Evolutionary conservation across 2,113 vertebrate species (phyloP).

Genomic region (Antidorcas marsupialis): DNA sequence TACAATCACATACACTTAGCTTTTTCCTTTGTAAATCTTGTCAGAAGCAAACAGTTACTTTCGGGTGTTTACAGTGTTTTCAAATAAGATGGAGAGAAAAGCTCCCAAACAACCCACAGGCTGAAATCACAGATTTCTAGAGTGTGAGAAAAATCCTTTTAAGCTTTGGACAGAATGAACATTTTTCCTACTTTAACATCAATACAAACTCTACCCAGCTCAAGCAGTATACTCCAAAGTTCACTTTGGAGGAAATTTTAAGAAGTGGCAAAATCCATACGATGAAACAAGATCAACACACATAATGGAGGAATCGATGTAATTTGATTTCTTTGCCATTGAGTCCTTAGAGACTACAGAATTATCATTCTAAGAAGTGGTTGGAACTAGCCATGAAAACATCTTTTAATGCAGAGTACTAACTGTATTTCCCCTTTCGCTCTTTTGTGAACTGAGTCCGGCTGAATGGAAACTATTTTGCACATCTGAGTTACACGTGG

Average conservation of each 20-base stretch:
- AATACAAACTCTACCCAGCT: neutral
- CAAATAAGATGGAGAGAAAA: neutral
- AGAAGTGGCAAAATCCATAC: neutral
- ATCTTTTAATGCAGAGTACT: neutral
- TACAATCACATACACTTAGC: slow-evolving; percentile 48
- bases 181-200: neutral
- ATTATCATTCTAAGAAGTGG: neutral
- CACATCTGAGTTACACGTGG: neutral
- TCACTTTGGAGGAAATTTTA: slow-evolving; percentile 19
- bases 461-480: neutral
- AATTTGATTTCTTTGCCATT: neutral
- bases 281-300: neutral
- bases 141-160: neutral
- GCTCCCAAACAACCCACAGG: neutral
- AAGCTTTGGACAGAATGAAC: neutral
- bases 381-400: neutral
- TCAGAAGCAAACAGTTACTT: slow-evolving; percentile 16
- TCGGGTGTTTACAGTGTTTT: slow-evolving; percentile 28
- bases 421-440: neutral
- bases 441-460: neutral
- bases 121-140: slow-evolving; percentile 23
- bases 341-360: neutral
- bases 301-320: neutral
- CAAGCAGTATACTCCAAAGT: neutral
- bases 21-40: slow-evolving; percentile 48